Conservation (phyloP, 2,888 invertebrate species). For the Dryomyza anilis region DNA sequence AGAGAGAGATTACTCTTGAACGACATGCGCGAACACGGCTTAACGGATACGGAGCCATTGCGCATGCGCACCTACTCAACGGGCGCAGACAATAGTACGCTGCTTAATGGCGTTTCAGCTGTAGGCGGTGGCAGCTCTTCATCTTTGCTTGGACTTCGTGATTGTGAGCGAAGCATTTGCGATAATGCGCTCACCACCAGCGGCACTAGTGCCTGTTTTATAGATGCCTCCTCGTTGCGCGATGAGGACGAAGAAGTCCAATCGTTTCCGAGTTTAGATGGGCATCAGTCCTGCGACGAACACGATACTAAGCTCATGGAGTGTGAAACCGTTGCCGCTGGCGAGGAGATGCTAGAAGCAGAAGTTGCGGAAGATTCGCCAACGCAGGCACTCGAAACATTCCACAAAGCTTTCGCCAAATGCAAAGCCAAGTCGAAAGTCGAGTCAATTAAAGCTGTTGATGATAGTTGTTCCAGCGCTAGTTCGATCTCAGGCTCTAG, state of each 20-base stretch:
- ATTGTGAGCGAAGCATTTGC: constrained; percentile 37
- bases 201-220: constrained; percentile 69
- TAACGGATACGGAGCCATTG: constrained; percentile 29
- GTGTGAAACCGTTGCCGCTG: background rate
- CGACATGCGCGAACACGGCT: background rate
- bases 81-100: constrained; percentile 40
- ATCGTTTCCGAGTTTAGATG: constrained; percentile 49
- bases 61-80: constrained; percentile 42
- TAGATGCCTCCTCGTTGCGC: constrained; percentile 76
- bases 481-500: constrained; percentile 46
- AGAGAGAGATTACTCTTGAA: background rate
- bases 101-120: constrained; percentile 26
- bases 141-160: constrained; percentile 39
- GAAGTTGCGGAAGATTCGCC: constrained; percentile 40
- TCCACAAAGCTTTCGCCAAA: constrained; percentile 58
- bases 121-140: constrained; percentile 43
- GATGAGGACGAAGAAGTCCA: constrained; percentile 71
- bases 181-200: constrained; percentile 48
- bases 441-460: constrained; percentile 12
- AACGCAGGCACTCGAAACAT: constrained; percentile 53
- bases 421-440: constrained; percentile 48
- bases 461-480: constrained; percentile 30
- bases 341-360: background rate
- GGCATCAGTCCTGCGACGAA: constrained; percentile 35
- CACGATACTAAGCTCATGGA: constrained; percentile 15